Conservation (phyloP, 2,113 vertebrate species). For the Microtus oregoni region DNA sequence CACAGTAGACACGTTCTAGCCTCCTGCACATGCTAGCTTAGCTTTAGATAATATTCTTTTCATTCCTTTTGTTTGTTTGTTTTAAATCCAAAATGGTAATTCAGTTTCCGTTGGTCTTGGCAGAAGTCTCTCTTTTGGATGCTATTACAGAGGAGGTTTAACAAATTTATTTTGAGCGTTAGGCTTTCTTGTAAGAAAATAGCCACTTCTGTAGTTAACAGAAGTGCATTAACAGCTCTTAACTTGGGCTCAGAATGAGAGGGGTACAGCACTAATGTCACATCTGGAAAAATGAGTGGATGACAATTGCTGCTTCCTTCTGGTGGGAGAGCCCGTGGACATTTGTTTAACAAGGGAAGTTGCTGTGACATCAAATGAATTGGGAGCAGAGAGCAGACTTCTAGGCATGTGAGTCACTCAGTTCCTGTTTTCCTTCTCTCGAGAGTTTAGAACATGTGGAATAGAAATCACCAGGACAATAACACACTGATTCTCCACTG, state of each 20-base stretch:
- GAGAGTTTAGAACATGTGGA: not conserved
- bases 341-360: not conserved
- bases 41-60: not conserved
- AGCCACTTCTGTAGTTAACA: slow-evolving; percentile 18
- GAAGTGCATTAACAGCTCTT: not conserved
- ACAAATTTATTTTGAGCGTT: slow-evolving; percentile 14
- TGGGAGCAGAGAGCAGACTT: not conserved
- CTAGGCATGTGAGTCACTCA: not conserved
- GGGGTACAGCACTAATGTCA: not conserved
- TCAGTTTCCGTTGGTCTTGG: not conserved
- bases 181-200: not conserved
- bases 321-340: not conserved
- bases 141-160: slow-evolving; percentile 11
- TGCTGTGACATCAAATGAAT: slow-evolving; percentile 1
- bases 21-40: not conserved
- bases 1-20: not conserved
- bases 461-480: slow-evolving; percentile 46
- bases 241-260: not conserved
- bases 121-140: not conserved
- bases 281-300: not conserved
- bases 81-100: not conserved
- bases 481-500: not conserved
- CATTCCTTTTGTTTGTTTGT: no score
- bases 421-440: not conserved
- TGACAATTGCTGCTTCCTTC: not conserved